These are phyloP conservation scores for Metopolophium dirhodum DNA, from an alignment of 1,140 invertebrate species.

Conservation along the genomic window DNA sequence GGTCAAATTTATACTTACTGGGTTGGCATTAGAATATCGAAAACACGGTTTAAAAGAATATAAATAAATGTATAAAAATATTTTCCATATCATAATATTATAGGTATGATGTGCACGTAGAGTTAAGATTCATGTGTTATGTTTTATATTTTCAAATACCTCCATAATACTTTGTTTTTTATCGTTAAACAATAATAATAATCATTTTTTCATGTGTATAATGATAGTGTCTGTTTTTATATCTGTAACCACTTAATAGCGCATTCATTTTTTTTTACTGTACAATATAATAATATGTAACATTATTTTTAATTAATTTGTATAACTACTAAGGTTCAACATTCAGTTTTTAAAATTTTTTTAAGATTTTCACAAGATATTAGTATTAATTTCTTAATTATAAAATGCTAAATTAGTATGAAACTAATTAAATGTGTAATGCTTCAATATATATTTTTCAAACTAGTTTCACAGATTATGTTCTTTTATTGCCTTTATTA, in stretches of 20 bases:
- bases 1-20: slow-evolving; percentile 49
- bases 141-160: neutral
- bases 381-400: neutral
- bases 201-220: neutral
- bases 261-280: neutral
- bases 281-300: neutral
- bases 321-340: too few relatives aligned
- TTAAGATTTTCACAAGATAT: too few relatives aligned
- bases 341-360: too few relatives aligned
- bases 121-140: neutral
- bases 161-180: neutral
- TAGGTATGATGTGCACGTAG: neutral
- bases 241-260: neutral
- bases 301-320: neutral
- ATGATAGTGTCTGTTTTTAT: neutral
- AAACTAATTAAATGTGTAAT: neutral
- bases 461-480: neutral
- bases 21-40: slow-evolving; percentile 40
- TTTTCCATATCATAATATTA: neutral
- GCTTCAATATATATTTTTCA: neutral
- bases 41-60: slow-evolving; percentile 2
- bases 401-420: neutral
- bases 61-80: neutral
- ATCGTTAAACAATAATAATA: neutral
- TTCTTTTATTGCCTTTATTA: neutral